A percentile compares a stretch with the other conserved stretches of the same genome.
Conservation (phyloP, 2,113 vertebrate species). For the Psammodynastes pulverulentus region DNA sequence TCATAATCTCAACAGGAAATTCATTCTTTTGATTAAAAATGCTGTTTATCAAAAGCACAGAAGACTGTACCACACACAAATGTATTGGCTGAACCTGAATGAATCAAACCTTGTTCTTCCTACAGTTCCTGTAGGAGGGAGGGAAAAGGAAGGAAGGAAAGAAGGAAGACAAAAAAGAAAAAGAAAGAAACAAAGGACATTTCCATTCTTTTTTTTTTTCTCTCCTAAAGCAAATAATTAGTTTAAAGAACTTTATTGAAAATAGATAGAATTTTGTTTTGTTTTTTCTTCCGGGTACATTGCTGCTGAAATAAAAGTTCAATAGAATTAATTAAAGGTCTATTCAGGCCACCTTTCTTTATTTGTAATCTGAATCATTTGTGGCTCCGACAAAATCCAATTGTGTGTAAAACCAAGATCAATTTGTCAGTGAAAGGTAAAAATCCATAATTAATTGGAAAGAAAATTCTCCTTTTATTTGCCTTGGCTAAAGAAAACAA, state of each 20-base stretch:
- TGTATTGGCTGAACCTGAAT: conserved; percentile 33
- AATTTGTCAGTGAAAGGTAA: conserved; percentile 54
- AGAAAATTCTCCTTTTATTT: conserved; percentile 49
- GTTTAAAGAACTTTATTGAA: conserved; percentile 59
- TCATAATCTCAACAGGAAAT: not conserved
- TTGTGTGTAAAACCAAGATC: conserved; percentile 54
- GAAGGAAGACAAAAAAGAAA: not conserved
- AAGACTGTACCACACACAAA: not conserved
- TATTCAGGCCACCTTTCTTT: conserved; percentile 43
- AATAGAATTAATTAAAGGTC: conserved; percentile 61
- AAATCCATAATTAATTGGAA: conserved; percentile 39
- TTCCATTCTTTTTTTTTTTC: conserved; percentile 44
- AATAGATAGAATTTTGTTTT: conserved; percentile 31
- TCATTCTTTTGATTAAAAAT: not conserved
- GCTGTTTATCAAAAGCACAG: not conserved
- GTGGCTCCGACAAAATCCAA: conserved; percentile 55
- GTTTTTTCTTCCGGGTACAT: conserved; percentile 50
- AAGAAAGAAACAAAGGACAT: conserved; percentile 42
- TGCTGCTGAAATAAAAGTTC: conserved; percentile 54
- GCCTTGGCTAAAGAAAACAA: conserved; percentile 20
- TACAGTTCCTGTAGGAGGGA: not conserved
- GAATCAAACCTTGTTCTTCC: conserved; percentile 38
- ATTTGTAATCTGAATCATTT: conserved; percentile 49
- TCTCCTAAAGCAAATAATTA: conserved; percentile 62
- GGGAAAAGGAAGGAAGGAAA: not conserved